Conservation (phyloP, 1,140 invertebrate genomes). For the Melitaea cinxia region DNA sequence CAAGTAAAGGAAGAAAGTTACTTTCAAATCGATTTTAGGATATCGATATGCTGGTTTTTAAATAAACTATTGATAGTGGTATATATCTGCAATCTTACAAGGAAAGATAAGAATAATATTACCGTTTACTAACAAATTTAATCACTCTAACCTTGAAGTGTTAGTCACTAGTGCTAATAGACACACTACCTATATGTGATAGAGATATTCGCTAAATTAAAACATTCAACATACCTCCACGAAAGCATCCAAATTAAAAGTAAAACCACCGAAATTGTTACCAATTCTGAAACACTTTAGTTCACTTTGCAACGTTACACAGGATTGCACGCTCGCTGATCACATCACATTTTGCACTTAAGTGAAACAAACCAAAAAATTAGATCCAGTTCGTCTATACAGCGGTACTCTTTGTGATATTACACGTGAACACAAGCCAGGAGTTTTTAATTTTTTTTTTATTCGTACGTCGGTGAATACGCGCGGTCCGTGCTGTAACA, state of each 20-base stretch:
- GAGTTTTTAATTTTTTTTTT: constrained; percentile 59
- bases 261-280: constrained; percentile 58
- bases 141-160: constrained; percentile 26
- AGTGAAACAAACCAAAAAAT: constrained; percentile 58
- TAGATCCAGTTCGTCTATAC: constrained; percentile 56
- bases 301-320: constrained; percentile 72
- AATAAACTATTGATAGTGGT: no score
- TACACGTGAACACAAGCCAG: constrained; percentile 54
- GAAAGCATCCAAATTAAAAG: constrained; percentile 36
- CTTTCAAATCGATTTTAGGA: no score
- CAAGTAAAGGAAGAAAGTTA: no score
- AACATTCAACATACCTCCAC: constrained; percentile 26
- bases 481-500: constrained; percentile 38
- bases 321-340: constrained; percentile 61
- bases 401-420: constrained; percentile 41
- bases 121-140: constrained; percentile 23
- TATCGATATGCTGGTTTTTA: no score
- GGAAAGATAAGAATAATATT: constrained; percentile 14
- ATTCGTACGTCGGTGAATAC: constrained; percentile 56
- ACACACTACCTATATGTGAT: not conserved
- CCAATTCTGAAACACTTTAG: constrained; percentile 73
- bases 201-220: not conserved
- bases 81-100: no score
- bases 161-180: constrained; percentile 21
- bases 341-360: constrained; percentile 79